A percentile compares a stretch with the other conserved stretches of the same genome.
phyloP scores from a whole-genome alignment of 1,140 invertebrate species.

The Aphidius ervi region DNA sequence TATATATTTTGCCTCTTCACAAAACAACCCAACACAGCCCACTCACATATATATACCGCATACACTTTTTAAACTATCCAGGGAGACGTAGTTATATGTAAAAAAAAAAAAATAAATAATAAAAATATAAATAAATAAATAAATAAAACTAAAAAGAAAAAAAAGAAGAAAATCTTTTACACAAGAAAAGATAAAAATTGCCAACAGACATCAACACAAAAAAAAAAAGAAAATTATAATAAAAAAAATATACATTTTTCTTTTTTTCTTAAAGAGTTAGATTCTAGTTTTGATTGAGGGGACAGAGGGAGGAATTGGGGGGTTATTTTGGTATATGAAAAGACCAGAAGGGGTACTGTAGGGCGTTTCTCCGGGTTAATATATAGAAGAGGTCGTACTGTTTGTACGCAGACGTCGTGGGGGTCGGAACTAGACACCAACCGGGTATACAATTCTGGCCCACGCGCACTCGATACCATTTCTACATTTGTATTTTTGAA shows the following conservation, averaged over 20 bases:
- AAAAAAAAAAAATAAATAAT: no score
- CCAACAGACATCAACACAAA: no score
- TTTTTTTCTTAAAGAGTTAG: background rate
- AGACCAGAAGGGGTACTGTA: conserved; percentile 24
- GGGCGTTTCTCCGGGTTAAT: conserved; percentile 25
- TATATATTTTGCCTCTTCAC: conserved; percentile 32
- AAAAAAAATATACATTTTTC: background rate
- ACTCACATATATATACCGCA: background rate
- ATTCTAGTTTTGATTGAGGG: background rate
- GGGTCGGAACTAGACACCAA: no score
- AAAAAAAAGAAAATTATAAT: no score
- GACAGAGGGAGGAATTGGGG: background rate
- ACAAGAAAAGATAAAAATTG: no score
- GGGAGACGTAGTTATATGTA: no score
- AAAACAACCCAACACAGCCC: conserved; percentile 9
- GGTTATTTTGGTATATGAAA: conserved; percentile 8
- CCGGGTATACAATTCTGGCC: conserved; percentile 12
- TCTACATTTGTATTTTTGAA: conserved; percentile 47
- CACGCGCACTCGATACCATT: conserved; percentile 41
- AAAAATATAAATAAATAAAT: no score
- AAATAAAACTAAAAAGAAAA: no score
- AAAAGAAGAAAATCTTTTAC: no score
- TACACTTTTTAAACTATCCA: background rate
- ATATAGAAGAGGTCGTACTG: conserved; percentile 16
- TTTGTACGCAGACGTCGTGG: conserved; percentile 30